phyloP scores from a whole-genome alignment of 1,140 invertebrate genomes.

The Plodia interpunctella region DNA sequence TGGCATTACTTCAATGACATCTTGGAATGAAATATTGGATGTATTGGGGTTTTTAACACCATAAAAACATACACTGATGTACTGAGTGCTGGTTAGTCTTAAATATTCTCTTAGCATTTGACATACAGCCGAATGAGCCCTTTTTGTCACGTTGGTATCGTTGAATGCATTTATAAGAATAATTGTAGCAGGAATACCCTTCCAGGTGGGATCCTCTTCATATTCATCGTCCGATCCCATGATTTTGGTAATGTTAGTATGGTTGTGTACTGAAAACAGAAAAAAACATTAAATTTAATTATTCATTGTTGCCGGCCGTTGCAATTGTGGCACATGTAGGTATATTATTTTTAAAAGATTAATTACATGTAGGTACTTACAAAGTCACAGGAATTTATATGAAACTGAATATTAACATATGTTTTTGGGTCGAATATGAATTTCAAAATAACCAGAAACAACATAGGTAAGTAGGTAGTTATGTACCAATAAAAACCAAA shows the following conservation, averaged over 20 bases:
- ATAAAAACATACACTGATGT: conserved; percentile 52
- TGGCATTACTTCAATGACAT: conserved; percentile 50
- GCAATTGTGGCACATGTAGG: too few relatives aligned
- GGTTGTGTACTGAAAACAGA: too few relatives aligned
- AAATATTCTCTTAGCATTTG: conserved; percentile 48
- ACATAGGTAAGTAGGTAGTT: too few relatives aligned
- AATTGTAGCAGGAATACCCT: conserved; percentile 53
- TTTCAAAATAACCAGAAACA: too few relatives aligned
- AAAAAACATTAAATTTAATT: too few relatives aligned
- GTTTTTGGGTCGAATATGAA: too few relatives aligned
- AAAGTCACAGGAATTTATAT: too few relatives aligned
- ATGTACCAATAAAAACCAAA: too few relatives aligned
- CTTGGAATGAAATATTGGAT: conserved; percentile 37
- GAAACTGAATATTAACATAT: too few relatives aligned
- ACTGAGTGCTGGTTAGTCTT: conserved; percentile 36
- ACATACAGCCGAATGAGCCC: conserved; percentile 50
- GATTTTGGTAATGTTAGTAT: not conserved
- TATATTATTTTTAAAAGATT: too few relatives aligned
- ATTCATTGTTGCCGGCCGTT: too few relatives aligned
- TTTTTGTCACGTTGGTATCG: conserved; percentile 25
- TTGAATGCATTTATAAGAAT: conserved; percentile 57
- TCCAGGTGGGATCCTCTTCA: conserved; percentile 37
- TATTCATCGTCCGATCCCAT: conserved; percentile 59
- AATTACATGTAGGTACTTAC: too few relatives aligned
- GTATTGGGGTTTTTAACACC: conserved; percentile 39